Percentiles rank a stretch among this genome's conserved stretches.
phyloP scores from a whole-genome alignment of 2,888 invertebrate genomes.

The Laspeyria flexula region DNA sequence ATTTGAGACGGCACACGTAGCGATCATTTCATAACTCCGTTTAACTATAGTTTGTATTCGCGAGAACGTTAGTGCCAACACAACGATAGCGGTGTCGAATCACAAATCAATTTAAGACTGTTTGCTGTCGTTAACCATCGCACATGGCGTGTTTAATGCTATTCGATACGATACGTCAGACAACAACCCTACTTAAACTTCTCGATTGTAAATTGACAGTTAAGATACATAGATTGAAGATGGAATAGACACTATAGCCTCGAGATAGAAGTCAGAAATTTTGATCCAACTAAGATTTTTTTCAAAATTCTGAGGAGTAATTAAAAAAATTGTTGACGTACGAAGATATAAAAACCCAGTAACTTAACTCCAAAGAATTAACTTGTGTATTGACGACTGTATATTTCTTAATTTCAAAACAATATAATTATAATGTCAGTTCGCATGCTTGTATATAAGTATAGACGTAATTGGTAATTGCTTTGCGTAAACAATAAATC shows the following conservation, averaged over 20 bases:
- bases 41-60: slow-evolving; percentile 62
- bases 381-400: background rate
- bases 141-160: slow-evolving; percentile 21
- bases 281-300: too few species aligned
- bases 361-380: too few species aligned
- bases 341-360: too few species aligned
- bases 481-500: slow-evolving; percentile 1
- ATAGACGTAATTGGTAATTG: background rate
- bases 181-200: slow-evolving; percentile 7
- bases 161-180: slow-evolving; percentile 19
- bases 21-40: slow-evolving; percentile 64
- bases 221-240: too few species aligned
- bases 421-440: slow-evolving; percentile 1
- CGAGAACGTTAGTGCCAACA: slow-evolving; percentile 41
- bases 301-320: too few species aligned
- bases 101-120: slow-evolving; percentile 55
- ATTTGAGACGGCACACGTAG: slow-evolving; percentile 49
- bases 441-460: background rate
- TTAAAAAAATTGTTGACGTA: too few species aligned
- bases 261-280: too few species aligned
- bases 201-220: slow-evolving; percentile 10
- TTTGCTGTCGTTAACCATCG: slow-evolving; percentile 20
- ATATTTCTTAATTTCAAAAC: too few species aligned
- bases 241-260: too few species aligned
- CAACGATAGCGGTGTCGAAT: slow-evolving; percentile 45